Conservation (phyloP, 1,140 invertebrate species). For the Melanaphis sacchari region DNA sequence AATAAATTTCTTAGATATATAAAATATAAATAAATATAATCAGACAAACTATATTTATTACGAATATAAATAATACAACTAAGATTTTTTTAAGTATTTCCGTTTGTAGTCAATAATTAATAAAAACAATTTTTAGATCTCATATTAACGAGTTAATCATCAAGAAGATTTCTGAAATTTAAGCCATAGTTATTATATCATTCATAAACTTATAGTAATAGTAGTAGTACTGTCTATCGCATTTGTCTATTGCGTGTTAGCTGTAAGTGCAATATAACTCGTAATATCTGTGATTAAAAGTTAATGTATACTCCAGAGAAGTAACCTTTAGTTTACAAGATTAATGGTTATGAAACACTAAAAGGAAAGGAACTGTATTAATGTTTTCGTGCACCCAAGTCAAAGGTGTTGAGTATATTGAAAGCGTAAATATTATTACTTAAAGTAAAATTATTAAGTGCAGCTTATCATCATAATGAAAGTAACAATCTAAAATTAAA, state of each 20-base stretch:
- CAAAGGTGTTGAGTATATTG: not conserved
- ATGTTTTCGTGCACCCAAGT: conserved; percentile 9
- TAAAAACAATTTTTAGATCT: not conserved
- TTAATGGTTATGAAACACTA: conserved; percentile 15
- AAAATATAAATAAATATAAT: not conserved
- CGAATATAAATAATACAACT: not conserved
- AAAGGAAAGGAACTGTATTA: not conserved
- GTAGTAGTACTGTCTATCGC: not conserved
- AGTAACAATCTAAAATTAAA: conserved; percentile 1
- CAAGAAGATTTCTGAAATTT: not conserved
- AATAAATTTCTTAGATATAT: not conserved
- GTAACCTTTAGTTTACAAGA: conserved; percentile 8
- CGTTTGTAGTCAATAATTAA: not conserved
- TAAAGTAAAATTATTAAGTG: not conserved
- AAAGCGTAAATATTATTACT: not conserved
- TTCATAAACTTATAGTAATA: not conserved
- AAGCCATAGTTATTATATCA: not conserved
- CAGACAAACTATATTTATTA: not conserved
- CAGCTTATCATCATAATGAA: not conserved
- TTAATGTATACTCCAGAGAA: not conserved
- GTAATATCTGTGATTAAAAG: conserved; percentile 16
- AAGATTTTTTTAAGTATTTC: not conserved
- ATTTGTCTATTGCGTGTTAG: not conserved
- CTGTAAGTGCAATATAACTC: not conserved
- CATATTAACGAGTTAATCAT: not conserved